phyloP scores from a whole-genome alignment of 30 jellyfish, hydroid and myxozoan genomes.

The Sanderia malayensis region DNA sequence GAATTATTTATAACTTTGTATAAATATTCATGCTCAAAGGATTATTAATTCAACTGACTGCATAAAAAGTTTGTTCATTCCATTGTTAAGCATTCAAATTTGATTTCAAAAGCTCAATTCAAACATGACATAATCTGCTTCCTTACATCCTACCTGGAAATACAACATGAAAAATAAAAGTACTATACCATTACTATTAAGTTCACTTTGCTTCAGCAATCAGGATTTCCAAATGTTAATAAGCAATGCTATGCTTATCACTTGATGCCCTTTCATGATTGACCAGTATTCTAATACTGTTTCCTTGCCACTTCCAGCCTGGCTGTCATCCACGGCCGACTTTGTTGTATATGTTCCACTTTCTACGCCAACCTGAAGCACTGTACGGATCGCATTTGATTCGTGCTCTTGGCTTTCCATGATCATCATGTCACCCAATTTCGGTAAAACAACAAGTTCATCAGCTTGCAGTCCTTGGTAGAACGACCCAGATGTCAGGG shows the following conservation, averaged over 20 bases:
- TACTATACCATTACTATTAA: too few relatives aligned
- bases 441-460: constrained; percentile 55
- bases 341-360: constrained; percentile 42
- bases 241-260: constrained; percentile 51
- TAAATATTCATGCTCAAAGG: too few relatives aligned
- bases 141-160: too few relatives aligned
- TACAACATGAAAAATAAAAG: too few relatives aligned
- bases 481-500: constrained; percentile 53
- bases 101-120: too few relatives aligned
- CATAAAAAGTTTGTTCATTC: too few relatives aligned
- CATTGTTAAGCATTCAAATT: too few relatives aligned
- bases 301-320: constrained; percentile 11
- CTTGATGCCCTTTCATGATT: constrained; percentile 42
- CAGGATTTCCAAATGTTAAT: constrained; percentile 8
- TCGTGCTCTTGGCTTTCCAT: constrained; percentile 43
- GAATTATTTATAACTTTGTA: too few relatives aligned
- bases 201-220: background rate
- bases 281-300: constrained; percentile 51
- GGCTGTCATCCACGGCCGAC: constrained; percentile 43
- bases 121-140: too few relatives aligned
- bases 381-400: constrained; percentile 22
- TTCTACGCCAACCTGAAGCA: constrained; percentile 55
- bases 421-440: constrained; percentile 28
- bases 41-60: too few relatives aligned
- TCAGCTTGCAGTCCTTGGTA: constrained; percentile 57